phyloP scores from a whole-genome alignment of 1,140 invertebrate species.

The Lerema accius region DNA sequence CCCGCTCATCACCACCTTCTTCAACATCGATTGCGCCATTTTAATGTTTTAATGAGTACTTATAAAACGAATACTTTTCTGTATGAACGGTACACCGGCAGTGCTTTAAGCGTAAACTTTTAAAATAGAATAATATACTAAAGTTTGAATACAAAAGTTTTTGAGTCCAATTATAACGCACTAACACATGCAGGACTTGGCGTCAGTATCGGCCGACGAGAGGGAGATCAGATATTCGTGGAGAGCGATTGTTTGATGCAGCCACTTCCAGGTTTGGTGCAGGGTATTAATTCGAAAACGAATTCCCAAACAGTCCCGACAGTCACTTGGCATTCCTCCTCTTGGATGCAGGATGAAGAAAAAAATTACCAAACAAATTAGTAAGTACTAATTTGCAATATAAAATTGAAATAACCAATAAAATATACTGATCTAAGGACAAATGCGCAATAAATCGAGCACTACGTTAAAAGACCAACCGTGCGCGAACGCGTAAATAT shows the following conservation, averaged over 20 bases:
- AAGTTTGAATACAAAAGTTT: slow-evolving; percentile 40
- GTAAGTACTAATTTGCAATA: slow-evolving; percentile 45
- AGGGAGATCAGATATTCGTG: slow-evolving; percentile 93
- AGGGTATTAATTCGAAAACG: slow-evolving; percentile 91
- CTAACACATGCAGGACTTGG: slow-evolving; percentile 63
- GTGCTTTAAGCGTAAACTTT: slow-evolving; percentile 60
- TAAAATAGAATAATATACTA: slow-evolving; percentile 48
- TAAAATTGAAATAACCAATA: slow-evolving; percentile 30
- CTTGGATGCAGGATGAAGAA: slow-evolving; percentile 84
- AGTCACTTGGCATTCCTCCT: slow-evolving; percentile 92
- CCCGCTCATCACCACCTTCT: slow-evolving; percentile 62
- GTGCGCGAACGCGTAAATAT: slow-evolving; percentile 54
- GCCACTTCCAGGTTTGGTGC: slow-evolving; percentile 96
- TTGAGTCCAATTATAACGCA: slow-evolving; percentile 47
- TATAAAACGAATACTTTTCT: slow-evolving; percentile 73
- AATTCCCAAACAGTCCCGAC: slow-evolving; percentile 92
- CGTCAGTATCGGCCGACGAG: slow-evolving; percentile 88
- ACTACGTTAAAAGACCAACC: slow-evolving; percentile 40
- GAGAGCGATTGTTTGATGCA: slow-evolving; percentile 93
- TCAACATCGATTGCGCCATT: slow-evolving; percentile 78
- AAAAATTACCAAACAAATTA: slow-evolving; percentile 72
- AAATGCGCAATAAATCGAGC: slow-evolving; percentile 36
- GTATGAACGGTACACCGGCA: slow-evolving; percentile 68
- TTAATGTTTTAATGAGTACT: slow-evolving; percentile 43
- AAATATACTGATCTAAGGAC: slow-evolving; percentile 19